Evolutionary conservation across 2,113 vertebrate species (phyloP), one percentile per base, ranked within the genome.

Genomic region (Nymphicus hollandicus): DNA sequence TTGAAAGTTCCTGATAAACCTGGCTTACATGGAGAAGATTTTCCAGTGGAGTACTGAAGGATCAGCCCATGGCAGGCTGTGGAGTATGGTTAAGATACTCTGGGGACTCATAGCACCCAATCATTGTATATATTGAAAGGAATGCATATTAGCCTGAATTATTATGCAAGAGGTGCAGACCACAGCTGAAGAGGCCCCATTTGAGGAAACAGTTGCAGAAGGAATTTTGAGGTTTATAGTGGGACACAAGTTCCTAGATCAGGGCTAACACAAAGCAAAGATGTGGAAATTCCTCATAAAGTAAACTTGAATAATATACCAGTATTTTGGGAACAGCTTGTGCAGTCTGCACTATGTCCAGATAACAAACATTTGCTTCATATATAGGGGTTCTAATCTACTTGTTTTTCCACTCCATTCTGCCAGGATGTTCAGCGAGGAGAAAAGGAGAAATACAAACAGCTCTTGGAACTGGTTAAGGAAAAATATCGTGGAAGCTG

Each of bases 371-470:
- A 6, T 58, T 63, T 31, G 31, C 49, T 58, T 87, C 27, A 5
- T 13, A 4, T 27, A 18, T 25, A 16, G 63, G 37, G 55, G 19
- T 86, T 83, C 76, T 77, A 5, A 95, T 35, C 33, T 37, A 22
- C 29, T 47, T 49, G 27, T 0, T 65, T 64, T 47, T 41, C 17
- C 11, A 41, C 55, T 20, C n/a, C 23, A 1, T n/a, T 19, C 71
- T 55, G 24, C 69, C 72, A 98, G 98, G 97, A 81, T 89, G 95
- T 98, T 94, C 91, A 97, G 50, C 96, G 85, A 94, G 95, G 89
- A 52, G 97, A 98, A 61, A 96, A 95, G 94, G 94, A 95, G 52
- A 98, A 95, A 27, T 98, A 98, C 50, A 91, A 70, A 46, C 93
- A 88, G 39, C 92, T 98, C 41, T 25, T 98, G 63, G 56, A 97